These are phyloP conservation scores for Apocrypta bakeri DNA, from an alignment of 1,140 invertebrate species.

Conservation along the genomic window DNA sequence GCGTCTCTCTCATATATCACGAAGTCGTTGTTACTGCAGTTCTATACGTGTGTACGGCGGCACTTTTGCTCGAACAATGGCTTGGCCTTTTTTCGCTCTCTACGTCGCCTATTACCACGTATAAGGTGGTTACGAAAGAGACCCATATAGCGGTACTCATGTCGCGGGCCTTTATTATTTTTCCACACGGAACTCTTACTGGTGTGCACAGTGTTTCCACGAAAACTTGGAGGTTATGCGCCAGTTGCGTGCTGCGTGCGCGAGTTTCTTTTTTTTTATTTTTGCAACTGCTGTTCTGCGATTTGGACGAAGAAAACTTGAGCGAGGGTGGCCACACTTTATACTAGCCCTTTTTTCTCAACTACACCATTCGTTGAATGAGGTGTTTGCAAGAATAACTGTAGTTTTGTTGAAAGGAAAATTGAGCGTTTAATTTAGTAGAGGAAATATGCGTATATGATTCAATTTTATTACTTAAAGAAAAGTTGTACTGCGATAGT, in stretches of 20 bases:
- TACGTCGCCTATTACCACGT: not conserved
- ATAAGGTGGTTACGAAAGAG: constrained; percentile 27
- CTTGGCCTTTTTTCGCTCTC: not conserved
- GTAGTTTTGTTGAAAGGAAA: too few species aligned
- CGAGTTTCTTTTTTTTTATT: not conserved
- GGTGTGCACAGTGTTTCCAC: not conserved
- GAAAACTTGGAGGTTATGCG: not conserved
- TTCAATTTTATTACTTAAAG: too few species aligned
- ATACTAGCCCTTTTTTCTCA: too few species aligned
- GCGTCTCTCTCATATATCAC: not conserved
- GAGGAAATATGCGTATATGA: too few species aligned
- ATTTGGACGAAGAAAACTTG: not conserved
- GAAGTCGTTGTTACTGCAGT: not conserved
- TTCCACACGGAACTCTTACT: constrained; percentile 9
- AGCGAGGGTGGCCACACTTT: too few species aligned
- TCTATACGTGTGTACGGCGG: not conserved
- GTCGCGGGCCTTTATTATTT: constrained; percentile 18
- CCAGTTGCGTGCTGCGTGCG: not conserved
- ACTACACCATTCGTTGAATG: too few species aligned
- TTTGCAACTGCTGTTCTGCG: not conserved
- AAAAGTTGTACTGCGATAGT: too few species aligned
- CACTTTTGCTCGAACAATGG: constrained; percentile 19
- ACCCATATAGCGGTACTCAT: not conserved
- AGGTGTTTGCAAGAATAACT: too few species aligned
- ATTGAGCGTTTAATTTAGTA: too few species aligned